phyloP scores from a whole-genome alignment of 2,797 vertebrate species.

The Liparis tanakae region DNA sequence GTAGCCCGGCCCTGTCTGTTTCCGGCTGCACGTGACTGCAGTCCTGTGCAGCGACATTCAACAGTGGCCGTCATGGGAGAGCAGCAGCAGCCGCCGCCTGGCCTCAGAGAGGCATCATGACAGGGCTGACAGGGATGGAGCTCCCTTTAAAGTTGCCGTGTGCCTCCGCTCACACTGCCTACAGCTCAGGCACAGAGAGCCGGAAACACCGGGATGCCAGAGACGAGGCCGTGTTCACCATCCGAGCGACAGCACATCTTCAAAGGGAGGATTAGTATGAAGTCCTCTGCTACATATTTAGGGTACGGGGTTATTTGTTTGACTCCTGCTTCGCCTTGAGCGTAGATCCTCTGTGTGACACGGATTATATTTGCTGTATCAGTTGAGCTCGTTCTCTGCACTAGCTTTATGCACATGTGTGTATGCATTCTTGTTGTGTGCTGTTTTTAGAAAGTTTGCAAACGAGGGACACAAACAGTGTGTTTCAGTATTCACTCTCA shows the following conservation, averaged over 20 bases:
- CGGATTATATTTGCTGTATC: constrained; percentile 13
- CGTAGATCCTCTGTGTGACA: constrained; percentile 33
- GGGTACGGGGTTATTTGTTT: constrained; percentile 30
- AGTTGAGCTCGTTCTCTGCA: background rate
- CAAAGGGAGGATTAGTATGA: constrained; percentile 69
- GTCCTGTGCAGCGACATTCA: background rate
- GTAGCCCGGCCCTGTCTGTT: background rate
- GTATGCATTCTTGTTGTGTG: background rate
- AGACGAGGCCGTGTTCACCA: constrained; percentile 60
- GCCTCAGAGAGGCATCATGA: constrained; percentile 36
- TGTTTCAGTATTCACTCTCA: background rate
- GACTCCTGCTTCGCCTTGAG: constrained; percentile 17
- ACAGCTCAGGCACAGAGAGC: constrained; percentile 43
- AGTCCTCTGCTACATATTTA: constrained; percentile 46
- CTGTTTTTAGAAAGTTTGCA: background rate
- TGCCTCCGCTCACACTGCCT: constrained; percentile 27
- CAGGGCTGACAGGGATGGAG: constrained; percentile 54
- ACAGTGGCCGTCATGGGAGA: constrained; percentile 12
- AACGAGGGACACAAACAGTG: background rate
- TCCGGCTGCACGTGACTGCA: background rate
- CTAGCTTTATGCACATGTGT: background rate
- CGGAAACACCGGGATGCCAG: constrained; percentile 31
- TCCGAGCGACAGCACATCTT: constrained; percentile 61
- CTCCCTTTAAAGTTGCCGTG: constrained; percentile 36
- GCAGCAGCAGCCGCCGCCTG: constrained; percentile 19